phyloP scores from a whole-genome alignment of 1,140 invertebrate genomes.

The Drosophila busckii region DNA sequence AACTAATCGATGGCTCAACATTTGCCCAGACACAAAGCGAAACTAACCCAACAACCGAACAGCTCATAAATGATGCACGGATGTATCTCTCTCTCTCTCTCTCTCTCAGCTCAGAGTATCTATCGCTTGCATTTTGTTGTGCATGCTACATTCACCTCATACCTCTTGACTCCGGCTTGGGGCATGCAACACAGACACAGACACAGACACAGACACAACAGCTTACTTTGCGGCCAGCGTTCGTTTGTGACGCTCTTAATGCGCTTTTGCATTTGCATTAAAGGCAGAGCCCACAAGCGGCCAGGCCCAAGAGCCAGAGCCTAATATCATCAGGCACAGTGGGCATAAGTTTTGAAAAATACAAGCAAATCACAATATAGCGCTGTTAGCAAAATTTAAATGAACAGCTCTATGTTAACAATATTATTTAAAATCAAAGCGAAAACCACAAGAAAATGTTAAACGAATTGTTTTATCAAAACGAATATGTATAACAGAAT shows the following conservation, averaged over 20 bases:
- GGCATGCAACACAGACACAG: too few relatives aligned
- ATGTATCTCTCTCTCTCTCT: conserved; percentile 29
- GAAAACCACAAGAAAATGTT: too few relatives aligned
- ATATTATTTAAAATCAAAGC: too few relatives aligned
- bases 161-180: not conserved
- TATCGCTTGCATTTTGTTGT: not conserved
- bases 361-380: too few relatives aligned
- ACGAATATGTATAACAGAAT: too few relatives aligned
- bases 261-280: conserved; percentile 69
- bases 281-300: conserved; percentile 45
- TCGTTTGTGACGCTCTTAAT: conserved; percentile 59
- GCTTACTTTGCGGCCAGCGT: conserved; percentile 57
- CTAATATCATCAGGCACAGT: conserved; percentile 34
- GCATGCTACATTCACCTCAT: conserved; percentile 1
- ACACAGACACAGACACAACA: too few relatives aligned
- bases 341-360: too few relatives aligned
- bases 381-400: not conserved
- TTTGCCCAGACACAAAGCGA: conserved; percentile 70
- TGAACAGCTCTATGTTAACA: too few relatives aligned
- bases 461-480: too few relatives aligned
- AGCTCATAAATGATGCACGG: conserved; percentile 67
- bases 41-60: conserved; percentile 12
- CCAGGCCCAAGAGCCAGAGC: conserved; percentile 5
- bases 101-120: conserved; percentile 7
- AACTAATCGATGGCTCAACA: conserved; percentile 73